Base-by-base conservation (phyloP, 2,113 vertebrate species). In the Asarcornis scutulata region DNA sequence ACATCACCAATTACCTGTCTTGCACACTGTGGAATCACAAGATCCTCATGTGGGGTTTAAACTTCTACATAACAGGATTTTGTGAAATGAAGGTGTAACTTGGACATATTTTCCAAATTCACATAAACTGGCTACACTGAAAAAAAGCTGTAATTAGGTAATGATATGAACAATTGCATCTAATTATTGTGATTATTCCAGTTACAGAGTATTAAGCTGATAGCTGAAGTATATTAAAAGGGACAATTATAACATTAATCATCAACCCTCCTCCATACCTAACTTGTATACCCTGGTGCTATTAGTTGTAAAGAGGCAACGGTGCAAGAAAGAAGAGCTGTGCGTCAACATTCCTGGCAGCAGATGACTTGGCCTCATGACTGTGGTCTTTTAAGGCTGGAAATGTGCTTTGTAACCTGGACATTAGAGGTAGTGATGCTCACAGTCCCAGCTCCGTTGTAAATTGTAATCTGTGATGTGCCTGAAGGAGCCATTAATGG, bases 101-200 rank as follows among this genome's bases (percentile, higher is more conserved):
- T 52, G 55, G 56, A 56, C 27, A 2, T 44, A 4, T 79, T 89
- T 95, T 87, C 62, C 86, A 32, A 84, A 91, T 64, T 72, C 83
- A 60, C 2, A 1, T 26, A 34, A 91, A 67, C 21, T 12, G 4
- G 58, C 52, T 68, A 11, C 48, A 17, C 40, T 27, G 75, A 20
- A 74, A 93, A 90, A 90, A 87, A 72, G 7, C 36, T 62, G 78
- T 62, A 82, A 86, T 84, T 75, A 91, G 38, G 67, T 58, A 95
- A 89, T 85, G 67, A 89, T 92, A 79, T 50, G 91, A 95, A 91
- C 84, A 89, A 91, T 87, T 91, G 78, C 63, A 84, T 83, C 78
- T 85, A 83, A 95, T 97, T 93, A 85, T 73, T 91, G 66, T 86
- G 84, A 95, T 96, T 92, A 95, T 53, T 58, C 44, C 44, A 50